Base-by-base conservation (phyloP, 2,797 vertebrate genomes). In the Thunnus albacares region DNA sequence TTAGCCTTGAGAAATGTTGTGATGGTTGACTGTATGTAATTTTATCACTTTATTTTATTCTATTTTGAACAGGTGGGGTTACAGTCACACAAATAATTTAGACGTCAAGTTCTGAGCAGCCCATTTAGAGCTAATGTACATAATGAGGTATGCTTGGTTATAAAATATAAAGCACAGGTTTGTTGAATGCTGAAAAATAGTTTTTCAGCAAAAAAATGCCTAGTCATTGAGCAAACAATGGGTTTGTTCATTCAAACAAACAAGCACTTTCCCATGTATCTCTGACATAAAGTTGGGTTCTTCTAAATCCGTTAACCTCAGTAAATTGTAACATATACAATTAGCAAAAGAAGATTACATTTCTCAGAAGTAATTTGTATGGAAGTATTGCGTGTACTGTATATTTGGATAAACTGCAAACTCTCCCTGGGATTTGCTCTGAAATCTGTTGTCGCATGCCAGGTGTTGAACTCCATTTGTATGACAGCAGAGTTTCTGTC, bases 171-270 rank as follows among this genome's bases (percentile, higher is more conserved):
- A 43, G 26, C 35, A 24, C 5, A 59, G 22, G 20, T n/a, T 66
- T 51, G 18, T 43, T 45, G 24, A 72, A 51, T 26, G 18, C 53
- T 72, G 58, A 76, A 38, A 82, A 78, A 78, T 8, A 75, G 22
- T 41, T 12, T 11, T 38, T n/a, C 22, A 6, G 24, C 51, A 63
- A 62, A 49, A 24, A 71, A 17, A 45, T 55, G 45, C 17, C 15
- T 8, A 18, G 20, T 33, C 5, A 35, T 13, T 45, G 53, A 33
- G 51, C 69, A 77, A 77, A 77, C 65, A 67, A 5, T 68, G 38
- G 38, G 38, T 68, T 78, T 75, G 41, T 76, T 53, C n/a, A 30
- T 70, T 72, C 68, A 72, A 68, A 82, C 70, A 75, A 75, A 76
- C 68, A 68, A 58, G 9, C 28, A 28, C 18, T 28, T 77, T 69